Evolutionary conservation across 1,140 invertebrate species (phyloP).

Genomic region (Rhagoletis zephyria): DNA sequence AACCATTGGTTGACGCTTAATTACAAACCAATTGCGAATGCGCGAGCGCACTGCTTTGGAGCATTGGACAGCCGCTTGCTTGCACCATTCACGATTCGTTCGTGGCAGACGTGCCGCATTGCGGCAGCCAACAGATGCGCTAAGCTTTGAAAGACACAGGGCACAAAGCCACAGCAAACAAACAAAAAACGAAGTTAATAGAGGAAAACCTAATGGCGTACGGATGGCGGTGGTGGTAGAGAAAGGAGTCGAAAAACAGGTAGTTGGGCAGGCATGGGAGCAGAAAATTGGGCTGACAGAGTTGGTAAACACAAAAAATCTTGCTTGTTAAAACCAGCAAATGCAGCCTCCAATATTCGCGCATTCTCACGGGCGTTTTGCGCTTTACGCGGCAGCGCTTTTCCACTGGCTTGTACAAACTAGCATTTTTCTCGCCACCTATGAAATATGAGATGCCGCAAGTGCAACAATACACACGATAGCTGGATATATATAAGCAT

Average conservation of each 20-base stretch:
- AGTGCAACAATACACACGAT: constrained; percentile 18
- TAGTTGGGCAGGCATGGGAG: not conserved
- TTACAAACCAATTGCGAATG: constrained; percentile 51
- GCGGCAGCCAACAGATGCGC: constrained; percentile 32
- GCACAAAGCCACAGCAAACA: not conserved
- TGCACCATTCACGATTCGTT: constrained; percentile 33
- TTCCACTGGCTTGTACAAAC: not conserved
- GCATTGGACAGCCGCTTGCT: not conserved
- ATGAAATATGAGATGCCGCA: constrained; percentile 18
- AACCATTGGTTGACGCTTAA: constrained; percentile 34
- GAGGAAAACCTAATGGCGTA: not conserved
- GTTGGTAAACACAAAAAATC: not conserved
- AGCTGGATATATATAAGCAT: not conserved
- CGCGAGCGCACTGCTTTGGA: not conserved
- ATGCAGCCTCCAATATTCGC: not conserved
- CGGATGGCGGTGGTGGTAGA: not conserved
- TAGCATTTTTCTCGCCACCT: constrained; percentile 26
- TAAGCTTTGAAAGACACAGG: not conserved
- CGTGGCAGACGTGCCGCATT: constrained; percentile 32
- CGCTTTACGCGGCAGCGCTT: not conserved
- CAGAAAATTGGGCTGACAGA: not conserved
- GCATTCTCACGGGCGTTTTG: not conserved
- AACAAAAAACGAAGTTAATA: constrained; percentile 5
- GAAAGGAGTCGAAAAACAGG: not conserved
- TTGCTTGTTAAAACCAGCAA: not conserved